Evolutionary conservation across 2,113 vertebrate species (phyloP), one percentile per base, ranked within the genome.

Genomic region (Burhinus bistriatus): DNA sequence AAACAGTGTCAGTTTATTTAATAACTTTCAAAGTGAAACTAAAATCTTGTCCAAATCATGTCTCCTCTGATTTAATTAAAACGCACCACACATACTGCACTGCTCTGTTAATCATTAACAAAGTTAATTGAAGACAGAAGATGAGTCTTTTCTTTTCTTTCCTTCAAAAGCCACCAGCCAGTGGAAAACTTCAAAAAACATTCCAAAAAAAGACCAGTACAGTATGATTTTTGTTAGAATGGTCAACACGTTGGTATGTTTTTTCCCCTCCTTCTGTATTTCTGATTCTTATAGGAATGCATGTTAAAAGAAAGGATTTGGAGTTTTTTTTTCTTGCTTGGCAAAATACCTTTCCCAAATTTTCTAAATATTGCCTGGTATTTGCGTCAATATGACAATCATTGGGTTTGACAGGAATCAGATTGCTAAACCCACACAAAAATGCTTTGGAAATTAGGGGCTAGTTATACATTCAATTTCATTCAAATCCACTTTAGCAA

Each of bases 11-110:
- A 95, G 94, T 97, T 96, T 96, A 96, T 97, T 97, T 96, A 97
- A 97, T 96, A 97, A 97, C 89, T 96, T 97, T 89, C 97, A 97
- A 97, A 97, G 95, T 92, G 95, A 98, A 98, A 97, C 95, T 89
- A 96, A 96, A 97, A 95, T 95, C 95, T 96, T 92, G 82, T 96
- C 96, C 95, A 97, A 97, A 97, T 97, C 95, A 96, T 97, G 95
- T 96, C 95, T 97, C 87, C 68, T 89, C 73, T 97, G 93, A 97
- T 97, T 97, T 97, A 98, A 97, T 97, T 98, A 97, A 95, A 96
- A 93, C 0, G 5, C 93, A 95, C 97, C 95, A 96, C 96, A 97
- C 95, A 97, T 96, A 83, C 84, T 96, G 92, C 87, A 96, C 51
- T 94, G 92, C 64, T 97, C 97, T 98, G 97, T 82, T 96, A 96